Base-by-base conservation (phyloP, 2,888 invertebrate genomes). In the Aradus depressus region DNA sequence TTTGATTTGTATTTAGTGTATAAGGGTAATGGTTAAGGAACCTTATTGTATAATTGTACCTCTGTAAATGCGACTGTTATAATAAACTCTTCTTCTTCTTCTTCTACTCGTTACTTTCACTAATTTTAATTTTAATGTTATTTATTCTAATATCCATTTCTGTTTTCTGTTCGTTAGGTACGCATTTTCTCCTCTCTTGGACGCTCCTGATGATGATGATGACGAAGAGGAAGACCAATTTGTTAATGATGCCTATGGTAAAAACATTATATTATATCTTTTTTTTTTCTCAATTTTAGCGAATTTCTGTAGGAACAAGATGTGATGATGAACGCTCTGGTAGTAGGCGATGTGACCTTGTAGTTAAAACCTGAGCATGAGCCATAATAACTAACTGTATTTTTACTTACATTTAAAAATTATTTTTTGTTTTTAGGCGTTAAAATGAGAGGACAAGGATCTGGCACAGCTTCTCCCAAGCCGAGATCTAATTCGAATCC, bases 151-250 rank as follows among this genome's bases (percentile, higher is more conserved):
- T 8, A 31, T 10, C 8, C 8, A n/a, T n/a, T n/a, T n/a, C n/a
- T n/a, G n/a, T n/a, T n/a, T n/a, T n/a, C n/a, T 19, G n/a, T 28
- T 49, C 41, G 47, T 16, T 59, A 76, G 91, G 61, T 89, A 82
- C 69, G 93, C 95, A 3, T 95, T 95, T 71, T 90, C 91, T 1
- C 92, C 93, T 39, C 75, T 95, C 25, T 71, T 93, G 14, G 95
- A 88, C 74, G 75, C 77, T 70, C 73, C 87, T 19, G 82, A 88
- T 60, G 83, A 81, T 42, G 81, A 82, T 44, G 81, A 80, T 67
- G 78, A 75, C 56, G 85, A 81, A 45, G 88, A 89, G 63, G 73
- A 75, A 47, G 88, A 88, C 62, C 81, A 84, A 60, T 81, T 87
- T 64, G 84, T 88, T 49, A 85, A 84, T 64, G 87, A 89, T 71